phyloP scores from a whole-genome alignment of 2,888 invertebrate species.

The Drosophila subsilvestris region DNA sequence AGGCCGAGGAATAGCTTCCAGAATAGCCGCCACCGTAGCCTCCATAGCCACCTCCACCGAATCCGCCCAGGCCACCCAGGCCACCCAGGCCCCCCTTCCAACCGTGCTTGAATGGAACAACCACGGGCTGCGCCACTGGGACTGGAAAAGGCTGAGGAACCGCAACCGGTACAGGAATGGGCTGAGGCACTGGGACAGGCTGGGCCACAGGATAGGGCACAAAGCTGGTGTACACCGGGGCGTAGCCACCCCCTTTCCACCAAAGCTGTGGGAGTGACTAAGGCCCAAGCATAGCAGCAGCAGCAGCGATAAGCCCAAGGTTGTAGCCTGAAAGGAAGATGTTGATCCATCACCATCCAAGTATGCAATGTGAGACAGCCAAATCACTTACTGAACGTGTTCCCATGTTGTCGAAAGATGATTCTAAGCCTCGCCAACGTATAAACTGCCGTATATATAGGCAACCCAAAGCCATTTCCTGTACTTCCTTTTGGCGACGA shows the following conservation, averaged over 20 bases:
- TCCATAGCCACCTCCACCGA: slow-evolving; percentile 39
- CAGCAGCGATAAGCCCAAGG: slow-evolving; percentile 27
- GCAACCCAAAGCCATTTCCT: slow-evolving; percentile 58
- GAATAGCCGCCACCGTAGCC: slow-evolving; percentile 51
- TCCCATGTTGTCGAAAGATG: slow-evolving; percentile 48
- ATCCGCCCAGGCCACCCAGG: slow-evolving; percentile 32
- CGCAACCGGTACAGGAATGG: slow-evolving; percentile 63
- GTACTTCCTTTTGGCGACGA: slow-evolving; percentile 61
- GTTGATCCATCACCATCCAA: slow-evolving; percentile 1
- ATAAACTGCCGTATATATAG: slow-evolving; percentile 58
- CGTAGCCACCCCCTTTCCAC: slow-evolving; percentile 68
- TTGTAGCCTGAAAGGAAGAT: slow-evolving; percentile 36
- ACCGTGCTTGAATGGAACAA: slow-evolving; percentile 58
- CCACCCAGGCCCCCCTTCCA: slow-evolving; percentile 62
- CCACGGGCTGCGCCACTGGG: slow-evolving; percentile 45
- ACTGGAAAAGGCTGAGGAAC: slow-evolving; percentile 61
- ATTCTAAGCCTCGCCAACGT: slow-evolving; percentile 50
- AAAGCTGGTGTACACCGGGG: slow-evolving; percentile 49
- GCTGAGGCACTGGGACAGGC: slow-evolving; percentile 60
- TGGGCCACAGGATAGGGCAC: slow-evolving; percentile 62
- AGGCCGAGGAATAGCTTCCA: slow-evolving; percentile 14
- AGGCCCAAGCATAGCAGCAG: slow-evolving; percentile 46
- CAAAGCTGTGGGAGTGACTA: slow-evolving; percentile 60
- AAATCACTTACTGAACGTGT: slow-evolving; percentile 52
- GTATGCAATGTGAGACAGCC: background rate